Evolutionary conservation across 2,888 invertebrate species (phyloP).

Genomic region (Ectropis crepuscularia): DNA sequence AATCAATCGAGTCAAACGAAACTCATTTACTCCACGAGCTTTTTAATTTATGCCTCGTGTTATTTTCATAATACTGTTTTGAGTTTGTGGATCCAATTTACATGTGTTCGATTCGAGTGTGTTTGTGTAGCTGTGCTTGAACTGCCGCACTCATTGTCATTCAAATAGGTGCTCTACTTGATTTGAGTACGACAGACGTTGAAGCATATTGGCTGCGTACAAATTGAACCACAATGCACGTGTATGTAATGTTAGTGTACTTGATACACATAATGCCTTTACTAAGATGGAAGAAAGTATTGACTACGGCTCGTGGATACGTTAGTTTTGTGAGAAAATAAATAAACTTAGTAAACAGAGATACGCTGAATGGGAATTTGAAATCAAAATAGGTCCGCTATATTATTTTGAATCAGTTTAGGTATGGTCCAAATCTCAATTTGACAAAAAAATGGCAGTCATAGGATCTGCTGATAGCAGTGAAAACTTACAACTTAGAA

Average conservation of each 20-base stretch:
- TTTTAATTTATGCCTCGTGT: slow-evolving; percentile 8
- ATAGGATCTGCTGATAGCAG: too few species aligned
- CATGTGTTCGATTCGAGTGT: slow-evolving; percentile 7
- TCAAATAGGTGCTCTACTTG: slow-evolving; percentile 21
- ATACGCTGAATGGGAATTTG: too few species aligned
- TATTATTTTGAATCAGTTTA: too few species aligned
- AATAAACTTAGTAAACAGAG: too few species aligned
- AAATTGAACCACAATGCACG: neutral
- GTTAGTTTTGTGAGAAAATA: too few species aligned
- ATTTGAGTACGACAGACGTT: slow-evolving; percentile 9
- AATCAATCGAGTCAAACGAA: neutral
- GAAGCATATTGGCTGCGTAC: slow-evolving; percentile 5
- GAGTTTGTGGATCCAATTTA: slow-evolving; percentile 11
- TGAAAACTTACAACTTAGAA: too few species aligned
- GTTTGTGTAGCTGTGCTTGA: slow-evolving; percentile 23
- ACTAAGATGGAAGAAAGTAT: too few species aligned
- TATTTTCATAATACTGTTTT: neutral
- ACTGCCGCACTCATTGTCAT: slow-evolving; percentile 23
- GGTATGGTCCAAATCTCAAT: too few species aligned
- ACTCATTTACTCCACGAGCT: neutral
- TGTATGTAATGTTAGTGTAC: neutral
- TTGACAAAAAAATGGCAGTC: too few species aligned
- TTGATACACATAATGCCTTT: too few species aligned
- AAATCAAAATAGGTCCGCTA: too few species aligned
- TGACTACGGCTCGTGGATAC: too few species aligned